These are phyloP conservation scores for Huso huso DNA, from an alignment of 2,797 vertebrate genomes.

Conservation along the genomic window DNA sequence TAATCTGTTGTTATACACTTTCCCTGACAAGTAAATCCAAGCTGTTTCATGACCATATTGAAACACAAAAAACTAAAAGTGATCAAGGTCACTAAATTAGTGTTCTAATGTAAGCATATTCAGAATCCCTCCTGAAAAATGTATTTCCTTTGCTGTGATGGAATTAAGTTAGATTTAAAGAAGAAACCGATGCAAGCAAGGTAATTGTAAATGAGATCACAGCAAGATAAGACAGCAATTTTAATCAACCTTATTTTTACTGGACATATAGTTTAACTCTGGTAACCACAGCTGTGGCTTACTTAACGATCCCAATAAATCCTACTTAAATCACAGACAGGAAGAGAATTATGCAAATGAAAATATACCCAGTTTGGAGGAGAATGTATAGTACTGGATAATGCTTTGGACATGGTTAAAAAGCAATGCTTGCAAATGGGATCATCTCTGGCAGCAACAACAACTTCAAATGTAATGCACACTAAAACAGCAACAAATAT, in stretches of 20 bases:
- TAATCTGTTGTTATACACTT: too few relatives aligned
- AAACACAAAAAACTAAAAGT: too few relatives aligned
- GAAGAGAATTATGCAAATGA: constrained; percentile 63
- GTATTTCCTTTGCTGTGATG: constrained; percentile 29
- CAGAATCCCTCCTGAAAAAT: constrained; percentile 27
- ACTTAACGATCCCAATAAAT: constrained; percentile 67
- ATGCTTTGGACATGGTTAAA: background rate
- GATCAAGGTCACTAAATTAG: constrained; percentile 25
- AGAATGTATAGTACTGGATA: constrained; percentile 7
- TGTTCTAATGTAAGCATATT: constrained; percentile 36
- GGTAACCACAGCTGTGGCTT: constrained; percentile 59
- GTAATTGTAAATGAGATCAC: constrained; percentile 7
- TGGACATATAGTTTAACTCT: constrained; percentile 47
- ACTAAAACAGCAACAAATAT: background rate
- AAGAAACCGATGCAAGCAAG: constrained; percentile 35
- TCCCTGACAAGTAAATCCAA: too few relatives aligned
- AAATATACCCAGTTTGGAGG: constrained; percentile 3
- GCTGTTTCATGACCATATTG: too few relatives aligned
- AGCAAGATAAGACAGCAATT: constrained; percentile 35
- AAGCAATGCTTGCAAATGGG: constrained; percentile 9
- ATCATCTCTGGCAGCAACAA: background rate
- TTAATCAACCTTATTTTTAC: constrained; percentile 48
- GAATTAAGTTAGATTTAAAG: constrained; percentile 26
- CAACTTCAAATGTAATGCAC: background rate
- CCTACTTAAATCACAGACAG: constrained; percentile 60